Conservation (phyloP, 1,140 invertebrate genomes). For the Ceratosolen fusciceps region DNA sequence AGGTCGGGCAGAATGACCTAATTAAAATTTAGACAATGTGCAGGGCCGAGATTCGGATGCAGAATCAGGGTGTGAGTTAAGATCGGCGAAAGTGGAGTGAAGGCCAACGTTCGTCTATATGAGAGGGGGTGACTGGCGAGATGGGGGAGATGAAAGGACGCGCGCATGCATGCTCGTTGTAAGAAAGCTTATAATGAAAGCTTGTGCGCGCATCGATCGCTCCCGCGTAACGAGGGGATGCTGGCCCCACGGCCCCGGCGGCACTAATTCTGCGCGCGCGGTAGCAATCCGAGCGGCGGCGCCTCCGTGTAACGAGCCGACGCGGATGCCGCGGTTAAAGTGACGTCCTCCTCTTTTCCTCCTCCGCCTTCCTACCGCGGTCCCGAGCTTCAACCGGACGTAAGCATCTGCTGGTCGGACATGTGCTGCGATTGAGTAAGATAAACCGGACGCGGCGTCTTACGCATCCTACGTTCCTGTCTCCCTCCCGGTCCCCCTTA, state of each 20-base stretch:
- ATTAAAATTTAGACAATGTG: too few species aligned
- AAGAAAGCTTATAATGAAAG: background rate
- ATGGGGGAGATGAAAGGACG: background rate
- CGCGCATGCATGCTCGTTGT: too few species aligned
- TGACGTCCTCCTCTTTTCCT: slow-evolving; percentile 13
- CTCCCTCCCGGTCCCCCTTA: background rate
- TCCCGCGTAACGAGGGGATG: slow-evolving; percentile 3
- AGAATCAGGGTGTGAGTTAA: too few species aligned
- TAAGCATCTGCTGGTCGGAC: background rate
- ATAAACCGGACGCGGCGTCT: background rate
- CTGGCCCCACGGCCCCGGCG: background rate
- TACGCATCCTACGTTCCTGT: background rate
- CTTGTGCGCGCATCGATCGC: background rate
- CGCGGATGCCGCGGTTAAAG: slow-evolving; percentile 36
- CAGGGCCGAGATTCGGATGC: too few species aligned
- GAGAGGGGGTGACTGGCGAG: background rate
- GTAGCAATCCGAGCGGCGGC: slow-evolving; percentile 19
- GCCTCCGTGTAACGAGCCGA: background rate
- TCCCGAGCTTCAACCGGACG: background rate
- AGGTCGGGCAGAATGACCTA: too few species aligned
- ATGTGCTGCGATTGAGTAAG: slow-evolving; percentile 1
- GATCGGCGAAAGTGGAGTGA: too few species aligned
- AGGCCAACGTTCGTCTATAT: too few species aligned
- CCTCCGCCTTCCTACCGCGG: slow-evolving; percentile 13
- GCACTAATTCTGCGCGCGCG: background rate